Evolutionary conservation across 2,888 invertebrate species (phyloP).

Genomic region (Heliconius cydno): DNA sequence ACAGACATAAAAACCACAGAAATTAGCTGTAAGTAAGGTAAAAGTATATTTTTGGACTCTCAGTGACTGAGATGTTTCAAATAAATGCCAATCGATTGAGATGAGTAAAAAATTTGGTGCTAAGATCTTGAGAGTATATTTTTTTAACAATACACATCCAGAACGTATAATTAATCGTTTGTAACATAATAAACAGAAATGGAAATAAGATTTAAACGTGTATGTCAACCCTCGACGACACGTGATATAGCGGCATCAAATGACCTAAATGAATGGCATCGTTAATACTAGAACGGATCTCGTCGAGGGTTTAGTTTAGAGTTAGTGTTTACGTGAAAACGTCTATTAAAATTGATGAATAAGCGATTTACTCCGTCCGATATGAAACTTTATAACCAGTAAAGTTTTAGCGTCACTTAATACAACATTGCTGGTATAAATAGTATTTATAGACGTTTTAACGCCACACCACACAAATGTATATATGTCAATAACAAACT

Average conservation of each 20-base stretch:
- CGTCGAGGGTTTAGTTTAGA: constrained; percentile 38
- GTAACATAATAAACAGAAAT: constrained; percentile 26
- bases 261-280: constrained; percentile 3
- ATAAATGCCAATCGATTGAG: constrained; percentile 40
- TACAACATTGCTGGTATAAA: not conserved
- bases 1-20: constrained; percentile 27
- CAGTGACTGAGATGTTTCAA: constrained; percentile 29
- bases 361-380: not conserved
- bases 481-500: constrained; percentile 34
- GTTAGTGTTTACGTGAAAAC: constrained; percentile 35
- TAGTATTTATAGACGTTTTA: constrained; percentile 38
- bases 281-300: constrained; percentile 22
- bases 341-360: constrained; percentile 25
- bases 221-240: constrained; percentile 41
- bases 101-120: constrained; percentile 35
- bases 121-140: constrained; percentile 29
- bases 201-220: constrained; percentile 34
- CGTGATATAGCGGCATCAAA: not conserved
- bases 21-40: constrained; percentile 20
- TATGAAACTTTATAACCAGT: constrained; percentile 21
- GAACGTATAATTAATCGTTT: constrained; percentile 25
- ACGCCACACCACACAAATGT: constrained; percentile 26
- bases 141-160: constrained; percentile 35
- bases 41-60: constrained; percentile 35
- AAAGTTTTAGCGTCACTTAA: not conserved